phyloP scores from a whole-genome alignment of 2,888 invertebrate species.

The Hydraecia micacea region DNA sequence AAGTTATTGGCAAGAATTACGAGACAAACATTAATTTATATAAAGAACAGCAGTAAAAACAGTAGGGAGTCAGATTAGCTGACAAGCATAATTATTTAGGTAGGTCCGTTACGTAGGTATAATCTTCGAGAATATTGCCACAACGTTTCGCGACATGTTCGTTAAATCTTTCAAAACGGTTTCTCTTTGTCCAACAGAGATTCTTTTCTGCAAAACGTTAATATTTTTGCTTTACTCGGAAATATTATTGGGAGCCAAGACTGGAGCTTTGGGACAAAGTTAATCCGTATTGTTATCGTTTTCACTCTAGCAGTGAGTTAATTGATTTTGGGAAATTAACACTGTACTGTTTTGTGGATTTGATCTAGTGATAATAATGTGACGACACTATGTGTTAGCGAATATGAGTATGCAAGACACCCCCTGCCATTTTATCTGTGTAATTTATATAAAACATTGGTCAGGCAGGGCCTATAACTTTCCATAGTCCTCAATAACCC shows the following conservation, averaged over 20 bases:
- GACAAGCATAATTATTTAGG: constrained; percentile 60
- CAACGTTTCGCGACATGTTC: constrained; percentile 40
- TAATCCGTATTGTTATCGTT: constrained; percentile 38
- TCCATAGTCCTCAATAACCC: no score
- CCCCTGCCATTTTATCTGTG: no score
- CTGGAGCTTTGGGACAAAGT: constrained; percentile 25
- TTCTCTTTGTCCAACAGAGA: constrained; percentile 43
- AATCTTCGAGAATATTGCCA: constrained; percentile 41
- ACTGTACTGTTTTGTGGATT: neutral
- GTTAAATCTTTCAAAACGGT: constrained; percentile 55
- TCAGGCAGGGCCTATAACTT: no score
- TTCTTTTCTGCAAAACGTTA: constrained; percentile 63
- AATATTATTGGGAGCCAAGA: constrained; percentile 38
- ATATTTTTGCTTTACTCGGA: constrained; percentile 50
- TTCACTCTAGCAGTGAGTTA: constrained; percentile 14
- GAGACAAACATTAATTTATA: no score
- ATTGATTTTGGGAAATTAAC: constrained; percentile 25
- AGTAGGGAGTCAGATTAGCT: no score
- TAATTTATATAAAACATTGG: no score
- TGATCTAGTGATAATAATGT: neutral
- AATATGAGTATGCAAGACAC: no score
- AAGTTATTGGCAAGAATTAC: no score
- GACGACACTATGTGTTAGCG: no score
- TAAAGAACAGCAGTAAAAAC: no score
- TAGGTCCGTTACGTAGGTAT: constrained; percentile 47